A percentile compares a stretch with the other conserved stretches of the same genome.
Conservation (phyloP, 2,888 invertebrate genomes). For the Cataglyphis rosenhaueri region DNA sequence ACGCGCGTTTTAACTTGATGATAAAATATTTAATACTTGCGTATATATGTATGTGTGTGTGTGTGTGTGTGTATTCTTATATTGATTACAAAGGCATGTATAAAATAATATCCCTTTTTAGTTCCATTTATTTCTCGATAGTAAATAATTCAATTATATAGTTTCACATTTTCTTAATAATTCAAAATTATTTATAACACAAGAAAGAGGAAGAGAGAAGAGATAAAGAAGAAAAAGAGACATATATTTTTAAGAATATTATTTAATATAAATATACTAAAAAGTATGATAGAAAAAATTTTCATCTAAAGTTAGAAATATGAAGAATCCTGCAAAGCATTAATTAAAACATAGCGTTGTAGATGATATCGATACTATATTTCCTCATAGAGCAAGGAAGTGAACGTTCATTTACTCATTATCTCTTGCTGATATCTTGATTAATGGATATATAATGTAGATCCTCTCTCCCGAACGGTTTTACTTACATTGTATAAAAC, state of each 20-base stretch:
- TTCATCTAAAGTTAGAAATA: not conserved
- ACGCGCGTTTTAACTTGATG: not conserved
- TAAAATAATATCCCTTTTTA: not conserved
- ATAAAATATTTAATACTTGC: not conserved
- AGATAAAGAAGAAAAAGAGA: not conserved
- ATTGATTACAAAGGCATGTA: not conserved
- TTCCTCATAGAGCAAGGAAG: not conserved
- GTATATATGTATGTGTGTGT: not conserved
- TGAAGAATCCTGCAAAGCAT: not conserved
- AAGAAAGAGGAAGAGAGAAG: not conserved
- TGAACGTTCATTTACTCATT: not conserved
- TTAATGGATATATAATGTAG: conserved; percentile 13
- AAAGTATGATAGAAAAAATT: not conserved
- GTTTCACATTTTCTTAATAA: not conserved
- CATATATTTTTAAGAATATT: not conserved
- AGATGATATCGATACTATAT: conserved; percentile 3
- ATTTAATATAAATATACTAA: not conserved
- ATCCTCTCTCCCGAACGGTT: not conserved
- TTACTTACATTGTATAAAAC: not conserved
- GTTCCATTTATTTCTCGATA: not conserved
- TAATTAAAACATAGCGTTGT: conserved; percentile 11
- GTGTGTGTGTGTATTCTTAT: not conserved
- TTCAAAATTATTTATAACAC: not conserved
- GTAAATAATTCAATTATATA: not conserved
- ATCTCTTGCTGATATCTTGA: conserved; percentile 10